Conservation (phyloP, 2,888 invertebrate genomes). For the Phortica magna region DNA sequence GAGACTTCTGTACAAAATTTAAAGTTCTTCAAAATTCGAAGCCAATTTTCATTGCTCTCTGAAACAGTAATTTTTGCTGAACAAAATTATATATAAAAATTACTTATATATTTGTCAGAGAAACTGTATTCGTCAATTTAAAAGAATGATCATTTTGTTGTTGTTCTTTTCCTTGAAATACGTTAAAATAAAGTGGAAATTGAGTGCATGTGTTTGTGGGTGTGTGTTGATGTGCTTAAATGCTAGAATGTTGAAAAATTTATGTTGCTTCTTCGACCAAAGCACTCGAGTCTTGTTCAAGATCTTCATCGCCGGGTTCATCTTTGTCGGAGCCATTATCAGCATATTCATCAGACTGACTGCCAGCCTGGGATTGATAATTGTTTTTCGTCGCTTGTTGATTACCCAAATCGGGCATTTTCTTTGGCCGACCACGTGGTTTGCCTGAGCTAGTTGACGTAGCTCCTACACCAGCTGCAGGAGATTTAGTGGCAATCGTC, state of each 20-base stretch:
- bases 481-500: neutral
- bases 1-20: no score
- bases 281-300: neutral
- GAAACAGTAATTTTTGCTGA: no score
- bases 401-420: neutral
- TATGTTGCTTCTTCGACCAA: neutral
- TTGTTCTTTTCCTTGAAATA: no score
- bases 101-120: no score
- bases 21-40: no score
- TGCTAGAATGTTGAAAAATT: neutral
- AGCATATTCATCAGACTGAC: neutral
- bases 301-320: neutral
- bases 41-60: no score
- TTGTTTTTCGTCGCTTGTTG: neutral
- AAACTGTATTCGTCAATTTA: no score
- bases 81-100: no score
- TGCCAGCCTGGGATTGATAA: neutral
- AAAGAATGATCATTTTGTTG: no score
- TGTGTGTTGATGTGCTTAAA: slow-evolving; percentile 6
- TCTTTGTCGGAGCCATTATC: neutral
- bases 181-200: no score
- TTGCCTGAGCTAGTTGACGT: neutral
- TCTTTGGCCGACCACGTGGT: slow-evolving; percentile 21
- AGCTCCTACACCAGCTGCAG: neutral
- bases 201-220: no score